These are phyloP conservation scores for Podarcis raffonei DNA, from an alignment of 2,113 vertebrate species.

Conservation along the genomic window DNA sequence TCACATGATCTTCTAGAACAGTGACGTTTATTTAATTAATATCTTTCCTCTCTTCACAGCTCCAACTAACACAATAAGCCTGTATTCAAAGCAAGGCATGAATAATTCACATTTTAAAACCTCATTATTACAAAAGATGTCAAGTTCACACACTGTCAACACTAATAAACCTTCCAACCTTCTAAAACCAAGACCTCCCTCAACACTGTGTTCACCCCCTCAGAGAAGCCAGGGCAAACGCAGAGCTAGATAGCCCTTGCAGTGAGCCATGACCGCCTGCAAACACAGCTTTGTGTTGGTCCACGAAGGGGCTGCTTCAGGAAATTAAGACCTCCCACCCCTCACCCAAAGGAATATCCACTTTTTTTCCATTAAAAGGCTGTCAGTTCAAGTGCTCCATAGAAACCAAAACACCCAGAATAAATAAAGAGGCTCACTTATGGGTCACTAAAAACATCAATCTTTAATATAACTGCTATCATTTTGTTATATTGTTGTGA, in stretches of 20 bases:
- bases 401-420: not conserved
- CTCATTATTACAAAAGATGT: slow-evolving; percentile 74
- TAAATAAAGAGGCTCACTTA: not conserved
- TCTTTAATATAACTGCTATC: not conserved
- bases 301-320: not conserved
- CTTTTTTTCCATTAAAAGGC: not conserved
- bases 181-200: slow-evolving; percentile 59
- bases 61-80: slow-evolving; percentile 63
- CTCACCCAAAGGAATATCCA: not conserved
- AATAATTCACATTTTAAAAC: slow-evolving; percentile 73
- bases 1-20: slow-evolving; percentile 58
- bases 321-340: slow-evolving; percentile 22
- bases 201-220: slow-evolving; percentile 21
- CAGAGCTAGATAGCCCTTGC: not conserved
- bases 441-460: not conserved
- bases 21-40: slow-evolving; percentile 73
- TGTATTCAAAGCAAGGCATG: slow-evolving; percentile 58
- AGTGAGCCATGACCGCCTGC: not conserved
- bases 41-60: slow-evolving; percentile 43
- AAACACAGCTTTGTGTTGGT: not conserved
- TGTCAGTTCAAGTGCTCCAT: not conserved
- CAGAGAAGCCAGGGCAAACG: slow-evolving; percentile 15
- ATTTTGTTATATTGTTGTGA: not conserved
- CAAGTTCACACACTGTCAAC: slow-evolving; percentile 74
- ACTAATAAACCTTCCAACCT: slow-evolving; percentile 71